These are phyloP conservation scores for Pantala flavescens DNA, from an alignment of 1,140 invertebrate species.

Conservation along the genomic window DNA sequence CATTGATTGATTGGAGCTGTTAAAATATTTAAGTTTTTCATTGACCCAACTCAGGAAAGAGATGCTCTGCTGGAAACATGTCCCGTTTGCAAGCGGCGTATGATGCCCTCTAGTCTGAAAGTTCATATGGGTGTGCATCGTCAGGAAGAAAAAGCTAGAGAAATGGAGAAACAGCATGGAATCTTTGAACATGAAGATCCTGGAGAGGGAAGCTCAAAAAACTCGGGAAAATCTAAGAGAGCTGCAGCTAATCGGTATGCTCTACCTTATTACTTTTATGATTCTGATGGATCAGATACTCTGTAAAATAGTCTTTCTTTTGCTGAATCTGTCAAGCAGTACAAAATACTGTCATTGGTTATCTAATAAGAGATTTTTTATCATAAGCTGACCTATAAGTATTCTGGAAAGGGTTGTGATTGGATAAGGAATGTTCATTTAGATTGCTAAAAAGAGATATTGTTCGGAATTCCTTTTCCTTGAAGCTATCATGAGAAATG, in stretches of 20 bases:
- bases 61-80: slow-evolving; percentile 40
- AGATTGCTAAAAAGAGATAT: no score
- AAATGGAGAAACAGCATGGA: slow-evolving; percentile 29
- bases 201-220: not conserved
- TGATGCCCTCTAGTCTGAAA: slow-evolving; percentile 46
- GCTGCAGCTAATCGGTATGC: slow-evolving; percentile 18
- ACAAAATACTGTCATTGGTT: no score
- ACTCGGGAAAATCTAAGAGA: slow-evolving; percentile 15
- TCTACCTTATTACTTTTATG: slow-evolving; percentile 7
- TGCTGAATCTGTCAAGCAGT: no score
- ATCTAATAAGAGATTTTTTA: no score
- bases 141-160: not conserved
- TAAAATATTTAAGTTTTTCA: no score
- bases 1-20: no score
- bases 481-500: no score
- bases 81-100: slow-evolving; percentile 40
- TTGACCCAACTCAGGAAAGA: slow-evolving; percentile 35
- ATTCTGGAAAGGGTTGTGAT: no score
- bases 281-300: not conserved
- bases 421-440: no score
- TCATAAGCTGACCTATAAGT: no score
- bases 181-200: slow-evolving; percentile 26
- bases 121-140: slow-evolving; percentile 33
- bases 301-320: not conserved
- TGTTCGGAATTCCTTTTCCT: no score